Conservation (phyloP, 2,113 vertebrate genomes). For the Ariopsis seemanni region DNA sequence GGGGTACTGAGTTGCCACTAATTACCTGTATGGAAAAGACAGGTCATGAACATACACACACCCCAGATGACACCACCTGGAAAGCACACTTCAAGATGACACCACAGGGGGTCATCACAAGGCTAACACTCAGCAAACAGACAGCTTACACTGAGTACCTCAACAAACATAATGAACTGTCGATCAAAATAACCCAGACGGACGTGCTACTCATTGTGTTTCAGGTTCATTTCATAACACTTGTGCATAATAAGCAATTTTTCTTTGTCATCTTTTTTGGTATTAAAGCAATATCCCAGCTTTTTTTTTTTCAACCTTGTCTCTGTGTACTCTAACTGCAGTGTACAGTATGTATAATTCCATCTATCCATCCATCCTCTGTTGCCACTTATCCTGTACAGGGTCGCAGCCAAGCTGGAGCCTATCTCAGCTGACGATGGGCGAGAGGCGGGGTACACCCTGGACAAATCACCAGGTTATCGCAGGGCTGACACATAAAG, state of each 20-base stretch:
- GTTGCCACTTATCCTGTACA: too few species aligned
- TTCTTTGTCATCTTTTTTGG: background rate
- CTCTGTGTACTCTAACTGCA: background rate
- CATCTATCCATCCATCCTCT: background rate
- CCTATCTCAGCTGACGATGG: too few species aligned
- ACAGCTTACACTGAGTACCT: background rate
- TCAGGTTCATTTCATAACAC: background rate
- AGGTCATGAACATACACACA: too few species aligned
- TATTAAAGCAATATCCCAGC: background rate
- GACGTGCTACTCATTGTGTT: background rate
- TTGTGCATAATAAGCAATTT: background rate
- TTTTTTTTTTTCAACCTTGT: background rate
- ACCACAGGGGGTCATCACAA: too few species aligned
- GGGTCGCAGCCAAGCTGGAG: too few species aligned
- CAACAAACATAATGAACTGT: background rate
- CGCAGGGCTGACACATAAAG: too few species aligned
- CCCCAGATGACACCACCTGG: too few species aligned
- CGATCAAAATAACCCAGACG: background rate
- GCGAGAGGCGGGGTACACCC: too few species aligned
- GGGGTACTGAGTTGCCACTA: too few species aligned
- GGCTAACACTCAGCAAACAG: background rate
- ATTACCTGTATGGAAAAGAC: too few species aligned
- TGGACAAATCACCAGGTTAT: too few species aligned
- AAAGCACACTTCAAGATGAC: too few species aligned
- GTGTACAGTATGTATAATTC: background rate